Percentiles rank a stretch among this genome's conserved stretches.
Evolutionary conservation across 2,888 invertebrate species (phyloP).

Genomic region (Netelia inedita): DNA sequence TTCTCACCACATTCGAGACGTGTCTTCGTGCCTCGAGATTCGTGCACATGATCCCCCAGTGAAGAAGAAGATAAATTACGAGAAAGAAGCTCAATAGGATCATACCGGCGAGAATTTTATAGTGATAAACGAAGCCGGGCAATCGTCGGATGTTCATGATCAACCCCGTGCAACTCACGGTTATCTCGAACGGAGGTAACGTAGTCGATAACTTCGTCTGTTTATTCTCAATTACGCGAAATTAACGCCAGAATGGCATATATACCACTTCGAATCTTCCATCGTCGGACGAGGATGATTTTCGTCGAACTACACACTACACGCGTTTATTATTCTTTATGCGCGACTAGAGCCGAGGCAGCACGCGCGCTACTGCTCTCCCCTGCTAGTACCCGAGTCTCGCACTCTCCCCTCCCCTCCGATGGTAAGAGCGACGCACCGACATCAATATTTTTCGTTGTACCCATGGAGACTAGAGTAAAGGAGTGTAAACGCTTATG

Average conservation of each 20-base stretch:
- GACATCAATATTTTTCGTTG: constrained; percentile 57
- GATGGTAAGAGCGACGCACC: constrained; percentile 55
- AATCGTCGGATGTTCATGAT: constrained; percentile 81
- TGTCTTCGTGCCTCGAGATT: constrained; percentile 87
- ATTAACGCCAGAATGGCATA: background rate
- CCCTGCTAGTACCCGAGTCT: constrained; percentile 1
- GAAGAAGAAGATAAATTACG: constrained; percentile 86
- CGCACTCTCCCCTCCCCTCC: constrained; percentile 19
- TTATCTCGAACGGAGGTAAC: background rate
- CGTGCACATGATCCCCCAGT: constrained; percentile 88
- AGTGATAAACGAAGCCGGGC: constrained; percentile 81
- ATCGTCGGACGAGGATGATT: background rate
- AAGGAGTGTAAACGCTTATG: no score
- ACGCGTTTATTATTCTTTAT: constrained; percentile 62
- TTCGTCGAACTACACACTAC: background rate
- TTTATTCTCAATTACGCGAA: background rate
- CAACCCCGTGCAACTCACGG: background rate
- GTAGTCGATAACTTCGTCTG: background rate
- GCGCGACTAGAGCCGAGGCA: constrained; percentile 80
- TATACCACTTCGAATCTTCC: constrained; percentile 10
- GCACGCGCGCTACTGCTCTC: constrained; percentile 67
- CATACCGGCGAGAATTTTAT: constrained; percentile 77
- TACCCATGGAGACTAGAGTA: no score
- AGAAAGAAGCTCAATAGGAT: constrained; percentile 80
- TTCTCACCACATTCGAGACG: constrained; percentile 87